Evolutionary conservation across 2,888 invertebrate species (phyloP), one percentile per base, ranked within the genome.

Genomic region (Drosophila cyrtoloma): DNA sequence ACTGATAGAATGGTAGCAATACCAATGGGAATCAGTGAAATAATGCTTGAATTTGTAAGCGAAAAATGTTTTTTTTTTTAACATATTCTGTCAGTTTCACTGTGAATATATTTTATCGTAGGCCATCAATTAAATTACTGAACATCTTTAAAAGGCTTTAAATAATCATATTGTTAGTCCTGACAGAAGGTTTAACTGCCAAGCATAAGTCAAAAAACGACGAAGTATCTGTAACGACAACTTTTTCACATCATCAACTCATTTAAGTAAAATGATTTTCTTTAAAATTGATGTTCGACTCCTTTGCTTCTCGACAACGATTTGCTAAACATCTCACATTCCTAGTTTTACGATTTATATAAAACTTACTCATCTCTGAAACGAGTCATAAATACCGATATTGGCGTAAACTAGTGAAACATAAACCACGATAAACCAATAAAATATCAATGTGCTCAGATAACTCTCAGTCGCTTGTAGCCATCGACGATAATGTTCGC

Each of bases 381-480:
- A 71, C 28, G 55, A 47, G 62, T 53, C 65, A 69, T 72, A 68
- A 77, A 72, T 66, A 61, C 44, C 28, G 67, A 39, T 39, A 63
- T 61, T 66, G 61, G 39, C 30, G 47, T 39, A 77, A 77, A 71
- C 71, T 59, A 76, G 63, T 67, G 47, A 60, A 53, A 60, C 72
- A 76, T 82, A 85, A 90, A 67, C 80, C 70, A n/a, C 69, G 75
- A 77, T 82, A 82, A 90, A 70, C 84, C 84, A 86, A 90, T 85
- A 90, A 90, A 90, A 86, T 89, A 89, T 85, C 85, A 85, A 85
- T 90, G 83, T 74, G 61, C 71, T 61, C 39, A 47, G 73, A 64
- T 67, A 69, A 63, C 52, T 60, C 56, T 58, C 16, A 44, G 39
- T 22, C 37, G 56, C 52, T 39, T 28, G 50, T 28, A 59, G 32